Base-by-base conservation (phyloP, 2,797 vertebrate genomes). In the Phrynocephalus guinanensis region DNA sequence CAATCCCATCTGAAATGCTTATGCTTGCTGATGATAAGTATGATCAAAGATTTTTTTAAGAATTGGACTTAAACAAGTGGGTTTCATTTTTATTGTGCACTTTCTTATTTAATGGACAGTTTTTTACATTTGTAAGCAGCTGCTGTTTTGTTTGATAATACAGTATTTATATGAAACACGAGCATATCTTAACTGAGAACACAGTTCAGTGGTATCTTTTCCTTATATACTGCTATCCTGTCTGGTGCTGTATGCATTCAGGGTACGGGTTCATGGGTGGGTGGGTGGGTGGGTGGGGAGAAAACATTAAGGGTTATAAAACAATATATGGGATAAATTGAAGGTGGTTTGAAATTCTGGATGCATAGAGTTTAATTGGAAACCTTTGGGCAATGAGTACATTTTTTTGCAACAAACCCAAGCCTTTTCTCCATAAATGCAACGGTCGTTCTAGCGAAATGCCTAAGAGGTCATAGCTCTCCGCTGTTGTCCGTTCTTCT, bases 401-500 rank as follows among this genome's bases (percentile, higher is more conserved):
- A 2, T 63, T 63, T 63, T 63, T 63, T 63, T 63, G 60, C 60
- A 63, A 18, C 60, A 2, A 63, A 63, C 15, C n/a, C 30, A 44
- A 30, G 67, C n/a, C 56, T 16, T 13, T 2, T 50, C 56, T 26
- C 30, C 20, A 33, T 50, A 85, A 85, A 68, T 76, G 10, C 2
- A 1, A 50, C 15, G 38, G 9, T 50, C 15, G 4, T 15, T 60
- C 11, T 63, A 30, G 50, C 56, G 44, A 56, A 33, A 22, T 15
- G 26, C 60, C 33, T 24, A 11, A 70, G 48, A 44, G 26, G 44
- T 16, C 26, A 33, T 28, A 2, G 3, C 13, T 30, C 30, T 67
- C n/a, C 38, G 18, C 1, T 2, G 4, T 9, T 48, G 1, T 20
- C 0, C 71, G 86, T 68, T 96, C 89, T 91, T 87, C 86, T 95